These are phyloP conservation scores for Myotis pilosus DNA, from an alignment of 2,797 vertebrate genomes.

Conservation along the genomic window DNA sequence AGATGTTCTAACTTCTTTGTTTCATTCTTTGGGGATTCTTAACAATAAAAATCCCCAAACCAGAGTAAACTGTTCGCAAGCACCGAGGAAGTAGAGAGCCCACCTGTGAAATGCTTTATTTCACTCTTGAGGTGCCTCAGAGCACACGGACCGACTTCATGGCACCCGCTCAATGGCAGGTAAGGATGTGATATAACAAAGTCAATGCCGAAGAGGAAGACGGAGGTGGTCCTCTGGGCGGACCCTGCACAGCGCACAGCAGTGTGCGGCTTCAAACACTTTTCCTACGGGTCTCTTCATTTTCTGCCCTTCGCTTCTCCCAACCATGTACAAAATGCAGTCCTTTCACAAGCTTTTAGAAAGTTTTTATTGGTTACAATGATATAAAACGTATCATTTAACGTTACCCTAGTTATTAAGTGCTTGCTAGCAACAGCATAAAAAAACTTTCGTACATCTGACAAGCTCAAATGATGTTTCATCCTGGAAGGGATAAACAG, in stretches of 20 bases:
- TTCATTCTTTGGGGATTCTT: not conserved
- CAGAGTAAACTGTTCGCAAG: not conserved
- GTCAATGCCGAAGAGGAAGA: not conserved
- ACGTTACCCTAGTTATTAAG: slow-evolving; percentile 71
- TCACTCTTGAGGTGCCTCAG: not conserved
- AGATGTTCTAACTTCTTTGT: not conserved
- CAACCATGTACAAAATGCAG: slow-evolving; percentile 75
- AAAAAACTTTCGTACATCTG: slow-evolving; percentile 38
- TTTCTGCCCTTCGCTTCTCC: not conserved
- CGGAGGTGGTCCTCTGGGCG: not conserved
- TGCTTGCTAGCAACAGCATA: slow-evolving; percentile 74
- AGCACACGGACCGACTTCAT: not conserved
- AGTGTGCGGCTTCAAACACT: not conserved
- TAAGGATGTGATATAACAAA: not conserved
- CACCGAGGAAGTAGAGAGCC: not conserved
- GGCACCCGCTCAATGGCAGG: not conserved
- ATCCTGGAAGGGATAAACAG: slow-evolving; percentile 48
- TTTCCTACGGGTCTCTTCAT: not conserved
- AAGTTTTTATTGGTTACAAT: slow-evolving; percentile 83
- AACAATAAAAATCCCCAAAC: not conserved
- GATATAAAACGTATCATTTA: slow-evolving; percentile 71
- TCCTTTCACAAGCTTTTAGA: slow-evolving; percentile 68
- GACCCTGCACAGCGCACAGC: not conserved
- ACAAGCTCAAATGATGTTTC: not conserved
- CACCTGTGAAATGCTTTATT: not conserved